Evolutionary conservation across 2,113 vertebrate genomes (phyloP).

Genomic region (Taurulus bubalis): DNA sequence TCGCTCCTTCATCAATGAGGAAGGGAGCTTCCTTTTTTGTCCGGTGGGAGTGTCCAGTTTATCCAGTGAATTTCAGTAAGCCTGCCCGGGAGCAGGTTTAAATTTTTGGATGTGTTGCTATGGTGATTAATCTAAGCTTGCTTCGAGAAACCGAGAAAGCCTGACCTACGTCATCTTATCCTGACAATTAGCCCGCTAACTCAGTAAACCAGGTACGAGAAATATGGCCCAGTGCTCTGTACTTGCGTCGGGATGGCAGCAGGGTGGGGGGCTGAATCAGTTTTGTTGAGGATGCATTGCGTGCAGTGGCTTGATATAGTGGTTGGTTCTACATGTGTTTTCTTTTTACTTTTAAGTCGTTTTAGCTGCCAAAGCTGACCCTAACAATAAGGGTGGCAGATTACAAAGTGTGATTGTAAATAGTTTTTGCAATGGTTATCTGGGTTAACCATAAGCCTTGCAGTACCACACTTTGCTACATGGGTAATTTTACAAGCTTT

Average conservation of each 20-base stretch:
- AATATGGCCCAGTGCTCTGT: too few relatives aligned
- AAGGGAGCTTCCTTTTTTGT: too few relatives aligned
- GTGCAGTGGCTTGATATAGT: not conserved
- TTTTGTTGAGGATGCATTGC: not conserved
- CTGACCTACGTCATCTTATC: too few relatives aligned
- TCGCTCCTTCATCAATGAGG: too few relatives aligned
- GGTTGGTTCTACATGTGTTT: not conserved
- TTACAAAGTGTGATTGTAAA: not conserved
- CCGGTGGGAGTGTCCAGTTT: too few relatives aligned
- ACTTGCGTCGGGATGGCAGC: not conserved
- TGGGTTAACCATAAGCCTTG: not conserved
- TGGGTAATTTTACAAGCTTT: not conserved
- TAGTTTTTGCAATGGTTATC: not conserved
- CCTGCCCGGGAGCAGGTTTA: too few relatives aligned
- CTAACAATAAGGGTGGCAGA: conserved; percentile 1
- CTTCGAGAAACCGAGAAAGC: too few relatives aligned
- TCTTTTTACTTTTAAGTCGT: not conserved
- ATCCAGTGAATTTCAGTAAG: too few relatives aligned
- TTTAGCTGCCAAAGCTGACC: conserved; percentile 19
- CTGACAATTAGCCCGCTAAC: too few relatives aligned
- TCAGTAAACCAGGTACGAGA: too few relatives aligned
- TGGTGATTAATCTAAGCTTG: too few relatives aligned
- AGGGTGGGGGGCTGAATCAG: not conserved
- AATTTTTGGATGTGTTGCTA: too few relatives aligned
- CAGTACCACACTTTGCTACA: not conserved